Evolutionary conservation across 2,113 vertebrate genomes (phyloP), one percentile per base, ranked within the genome.

Genomic region (Acrocephalus arundinaceus): DNA sequence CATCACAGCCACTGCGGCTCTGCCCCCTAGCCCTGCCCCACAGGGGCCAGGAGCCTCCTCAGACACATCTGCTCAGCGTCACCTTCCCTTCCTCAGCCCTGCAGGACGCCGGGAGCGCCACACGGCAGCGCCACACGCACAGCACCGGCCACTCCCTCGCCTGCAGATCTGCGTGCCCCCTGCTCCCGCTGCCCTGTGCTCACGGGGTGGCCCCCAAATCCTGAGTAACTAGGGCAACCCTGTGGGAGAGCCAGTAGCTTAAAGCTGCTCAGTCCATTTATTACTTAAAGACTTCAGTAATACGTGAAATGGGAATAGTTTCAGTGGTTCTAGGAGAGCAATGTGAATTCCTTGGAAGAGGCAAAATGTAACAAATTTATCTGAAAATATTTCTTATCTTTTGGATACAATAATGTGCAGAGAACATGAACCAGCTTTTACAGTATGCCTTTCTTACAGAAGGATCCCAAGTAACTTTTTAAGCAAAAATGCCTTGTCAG

Each of bases 401-500:
- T 67, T 20, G 15, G 11, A 41, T 22, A 67, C 22, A 57, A 21
- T 15, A 39, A 66, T 0, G 7, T 11, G 31, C 22, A 71, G 13
- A 71, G 30, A 84, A 80, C 0, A 2, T 2, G 31, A 93, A 77
- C 30, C 68, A 86, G 48, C 30, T 51, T 83, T 67, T 67, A 79
- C 12, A 82, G 49, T 7, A 18, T 11, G n/a, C 88, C 83, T 81
- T 96, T 97, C 92, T 92, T 95, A 91, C 79, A 80, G 92, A 96
- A 96, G 92, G 92, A 96, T 94, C 94, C 92, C 96, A 96, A 90
- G 70, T 57, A 14, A 93, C 72, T 81, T 94, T 78, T 83, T 30
- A 88, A 93, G 89, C 22, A 74, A 58, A 88, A 67, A 1, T 27
- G 49, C 25, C 28, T 77, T 35, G 18, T 55, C 25, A 55, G 49